Base-by-base conservation (phyloP, 2,888 invertebrate genomes). In the Branchipolynoe longqiensis region DNA sequence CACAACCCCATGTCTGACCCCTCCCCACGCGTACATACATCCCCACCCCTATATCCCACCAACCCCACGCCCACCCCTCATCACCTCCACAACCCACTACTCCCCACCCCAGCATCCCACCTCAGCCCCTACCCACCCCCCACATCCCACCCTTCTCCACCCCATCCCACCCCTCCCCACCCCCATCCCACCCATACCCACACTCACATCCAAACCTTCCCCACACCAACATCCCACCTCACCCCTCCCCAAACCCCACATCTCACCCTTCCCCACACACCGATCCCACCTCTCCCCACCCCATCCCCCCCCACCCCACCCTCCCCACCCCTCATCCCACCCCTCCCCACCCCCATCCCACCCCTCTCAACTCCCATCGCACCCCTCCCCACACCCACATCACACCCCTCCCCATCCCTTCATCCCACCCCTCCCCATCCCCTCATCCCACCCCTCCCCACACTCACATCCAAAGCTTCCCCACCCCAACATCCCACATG, bases 331-430 rank as follows among this genome's bases (percentile, higher is more conserved):
- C n/a, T n/a, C n/a, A n/a, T n/a, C n/a, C n/a, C n/a, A 56, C 56
- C n/a, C 62, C 25, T 31, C 62, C 25, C 62, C 62, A 14, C 25
- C 62, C 62, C 18, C 14, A 28, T 28, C 62, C 62, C 62, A 25
- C 14, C 62, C 18, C 62, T 28, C 14, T n/a, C 62, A 62, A 14
- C 62, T 62, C 14, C 62, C 18, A 25, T 28, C 14, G 14, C 62
- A 62, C 31, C 62, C 31, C 62, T 62, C 48, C 48, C 48, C 48
- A 25, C 62, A 62, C 59, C 25, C 59, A n/a, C 59, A n/a, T 25
- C 4, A 14, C 59, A 59, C 59, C 59, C 59, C 6, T 25, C 18
- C 62, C 62, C 62, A 25, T 62, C 25, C 59, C 62, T 31, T 2
- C 14, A 14, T 62, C 31, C 31, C 25, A n/a, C 4, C 8, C 1